These are phyloP conservation scores for Argentina silus DNA, from an alignment of 2,797 vertebrate genomes.

Conservation along the genomic window DNA sequence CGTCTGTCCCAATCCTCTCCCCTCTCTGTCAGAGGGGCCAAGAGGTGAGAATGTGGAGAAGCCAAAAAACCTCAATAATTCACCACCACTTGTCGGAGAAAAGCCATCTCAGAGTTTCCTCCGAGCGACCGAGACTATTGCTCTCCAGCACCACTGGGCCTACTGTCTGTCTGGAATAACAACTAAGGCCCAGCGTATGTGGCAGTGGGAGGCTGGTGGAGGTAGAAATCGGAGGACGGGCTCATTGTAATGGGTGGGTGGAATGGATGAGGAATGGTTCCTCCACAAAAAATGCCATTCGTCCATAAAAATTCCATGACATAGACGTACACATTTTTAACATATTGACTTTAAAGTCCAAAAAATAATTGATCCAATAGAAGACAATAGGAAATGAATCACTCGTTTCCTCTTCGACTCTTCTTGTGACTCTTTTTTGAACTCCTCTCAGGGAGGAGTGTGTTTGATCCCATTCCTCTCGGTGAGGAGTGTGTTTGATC, in stretches of 20 bases:
- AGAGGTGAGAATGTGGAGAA: background rate
- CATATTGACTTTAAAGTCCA: background rate
- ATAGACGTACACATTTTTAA: background rate
- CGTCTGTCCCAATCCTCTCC: background rate
- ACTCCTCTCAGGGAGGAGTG: too few species aligned
- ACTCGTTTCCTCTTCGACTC: conserved; percentile 92
- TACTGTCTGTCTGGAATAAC: background rate
- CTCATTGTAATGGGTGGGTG: too few species aligned
- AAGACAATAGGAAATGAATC: conserved; percentile 40
- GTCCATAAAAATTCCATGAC: background rate
- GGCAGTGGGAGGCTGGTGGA: too few species aligned
- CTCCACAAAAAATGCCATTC: too few species aligned
- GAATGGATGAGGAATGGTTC: too few species aligned
- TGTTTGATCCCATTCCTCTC: too few species aligned
- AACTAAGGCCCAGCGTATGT: too few species aligned
- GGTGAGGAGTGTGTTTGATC: too few species aligned
- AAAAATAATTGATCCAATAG: background rate
- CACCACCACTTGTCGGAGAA: background rate
- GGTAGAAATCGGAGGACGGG: too few species aligned
- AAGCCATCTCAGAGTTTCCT: background rate
- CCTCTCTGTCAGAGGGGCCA: background rate
- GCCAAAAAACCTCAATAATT: conserved; percentile 16
- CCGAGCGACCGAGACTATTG: background rate
- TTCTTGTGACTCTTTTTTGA: conserved; percentile 73
- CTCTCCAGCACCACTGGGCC: too few species aligned